Evolutionary conservation across 2,797 vertebrate species (phyloP).

Genomic region (Gymnoscopelus braueri): DNA sequence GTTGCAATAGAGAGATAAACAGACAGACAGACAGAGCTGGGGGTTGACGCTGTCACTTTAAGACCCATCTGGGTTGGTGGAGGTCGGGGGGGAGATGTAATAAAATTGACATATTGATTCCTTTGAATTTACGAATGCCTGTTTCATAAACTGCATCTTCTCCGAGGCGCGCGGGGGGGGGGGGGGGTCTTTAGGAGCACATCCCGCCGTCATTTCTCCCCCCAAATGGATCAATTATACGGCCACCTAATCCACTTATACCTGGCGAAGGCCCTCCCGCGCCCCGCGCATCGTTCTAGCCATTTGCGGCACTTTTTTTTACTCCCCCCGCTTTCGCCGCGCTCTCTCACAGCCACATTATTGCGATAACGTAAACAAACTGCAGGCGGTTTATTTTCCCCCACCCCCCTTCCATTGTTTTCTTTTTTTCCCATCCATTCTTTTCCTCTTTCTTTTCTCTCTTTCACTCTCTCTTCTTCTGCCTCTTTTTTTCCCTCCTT

Average conservation of each 20-base stretch:
- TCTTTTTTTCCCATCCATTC: too few species aligned
- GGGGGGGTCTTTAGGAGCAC: conserved; percentile 92
- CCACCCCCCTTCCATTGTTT: too few species aligned
- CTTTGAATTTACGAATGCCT: conserved; percentile 99
- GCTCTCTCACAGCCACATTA: conserved; percentile 91
- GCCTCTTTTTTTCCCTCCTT: conserved; percentile 57
- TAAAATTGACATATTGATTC: conserved; percentile 99
- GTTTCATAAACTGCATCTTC: conserved; percentile 99
- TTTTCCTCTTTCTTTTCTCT: too few species aligned
- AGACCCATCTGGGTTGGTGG: conserved; percentile 93
- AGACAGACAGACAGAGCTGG: conserved; percentile 46
- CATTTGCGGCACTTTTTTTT: conserved; percentile 88
- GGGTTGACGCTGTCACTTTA: conserved; percentile 88
- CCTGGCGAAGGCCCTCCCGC: conserved; percentile 88
- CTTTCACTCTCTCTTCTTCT: too few species aligned
- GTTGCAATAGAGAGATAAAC: neutral
- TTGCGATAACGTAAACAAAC: conserved; percentile 93
- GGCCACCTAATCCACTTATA: conserved; percentile 99
- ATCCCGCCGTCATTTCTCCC: conserved; percentile 89
- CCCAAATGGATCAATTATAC: conserved; percentile 99
- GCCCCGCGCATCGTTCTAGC: conserved; percentile 94
- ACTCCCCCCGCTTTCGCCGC: conserved; percentile 67
- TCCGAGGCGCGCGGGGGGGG: conserved; percentile 85
- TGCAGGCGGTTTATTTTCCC: conserved; percentile 43
- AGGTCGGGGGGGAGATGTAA: conserved; percentile 84